phyloP scores from a whole-genome alignment of 2,888 invertebrate species.

The Eupithecia pulchellata region DNA sequence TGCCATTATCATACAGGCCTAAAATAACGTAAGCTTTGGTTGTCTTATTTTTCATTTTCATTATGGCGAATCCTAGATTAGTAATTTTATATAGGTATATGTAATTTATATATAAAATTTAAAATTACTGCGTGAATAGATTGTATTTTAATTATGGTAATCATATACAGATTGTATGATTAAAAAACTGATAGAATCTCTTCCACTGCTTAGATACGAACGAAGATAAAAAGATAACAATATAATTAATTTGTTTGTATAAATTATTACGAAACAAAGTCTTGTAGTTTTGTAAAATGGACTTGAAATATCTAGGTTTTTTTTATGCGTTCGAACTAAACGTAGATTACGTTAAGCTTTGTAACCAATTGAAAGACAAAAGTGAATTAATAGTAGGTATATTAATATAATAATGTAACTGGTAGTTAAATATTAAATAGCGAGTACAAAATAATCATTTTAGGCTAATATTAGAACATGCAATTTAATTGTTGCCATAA shows the following conservation, averaged over 20 bases:
- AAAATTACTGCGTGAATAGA: neutral
- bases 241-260: neutral
- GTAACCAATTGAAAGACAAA: constrained; percentile 77
- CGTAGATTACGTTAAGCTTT: constrained; percentile 42
- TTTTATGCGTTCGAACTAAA: constrained; percentile 15
- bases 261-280: constrained; percentile 7
- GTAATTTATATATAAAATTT: no score
- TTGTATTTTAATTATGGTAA: no score
- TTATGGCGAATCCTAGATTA: constrained; percentile 32
- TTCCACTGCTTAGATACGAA: constrained; percentile 11
- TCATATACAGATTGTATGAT: neutral
- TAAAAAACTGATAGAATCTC: neutral
- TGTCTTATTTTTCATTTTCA: constrained; percentile 10
- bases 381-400: constrained; percentile 78
- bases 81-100: no score
- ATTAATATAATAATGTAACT: constrained; percentile 31
- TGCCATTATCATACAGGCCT: constrained; percentile 53
- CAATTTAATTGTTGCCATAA: constrained; percentile 19
- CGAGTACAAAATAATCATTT: constrained; percentile 19
- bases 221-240: neutral
- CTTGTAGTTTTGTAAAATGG: constrained; percentile 25
- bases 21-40: constrained; percentile 50
- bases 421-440: constrained; percentile 32
- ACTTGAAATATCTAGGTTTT: constrained; percentile 19
- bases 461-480: constrained; percentile 10